A percentile compares a stretch with the other conserved stretches of the same genome.
Evolutionary conservation across 1,140 invertebrate genomes (phyloP).

Genomic region (Himalopsyche phryganea): DNA sequence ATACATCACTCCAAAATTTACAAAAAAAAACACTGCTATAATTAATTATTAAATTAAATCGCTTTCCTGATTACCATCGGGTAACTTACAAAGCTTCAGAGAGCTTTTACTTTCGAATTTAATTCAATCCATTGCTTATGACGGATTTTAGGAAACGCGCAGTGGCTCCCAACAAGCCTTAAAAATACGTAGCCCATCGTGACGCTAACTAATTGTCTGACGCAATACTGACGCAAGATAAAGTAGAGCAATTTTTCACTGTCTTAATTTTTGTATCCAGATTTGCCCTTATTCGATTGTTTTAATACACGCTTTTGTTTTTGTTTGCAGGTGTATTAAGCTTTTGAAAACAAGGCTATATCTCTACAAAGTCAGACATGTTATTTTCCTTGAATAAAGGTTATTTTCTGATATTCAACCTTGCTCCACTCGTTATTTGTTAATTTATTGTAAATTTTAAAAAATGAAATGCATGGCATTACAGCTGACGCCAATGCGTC

Average conservation of each 20-base stretch:
- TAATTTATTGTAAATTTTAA: too few species aligned
- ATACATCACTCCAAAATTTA: background rate
- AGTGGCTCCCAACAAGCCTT: constrained; percentile 1
- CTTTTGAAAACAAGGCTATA: too few species aligned
- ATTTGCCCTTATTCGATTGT: constrained; percentile 18
- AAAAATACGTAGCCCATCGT: constrained; percentile 10
- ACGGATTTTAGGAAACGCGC: constrained; percentile 8
- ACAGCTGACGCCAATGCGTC: too few species aligned
- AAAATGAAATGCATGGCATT: too few species aligned
- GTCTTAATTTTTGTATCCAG: constrained; percentile 21
- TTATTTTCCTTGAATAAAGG: too few species aligned
- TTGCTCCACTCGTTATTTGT: too few species aligned
- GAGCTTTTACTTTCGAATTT: constrained; percentile 1
- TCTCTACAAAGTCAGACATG: too few species aligned
- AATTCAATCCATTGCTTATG: constrained; percentile 21
- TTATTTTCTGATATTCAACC: too few species aligned
- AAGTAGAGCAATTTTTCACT: constrained; percentile 17
- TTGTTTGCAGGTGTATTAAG: too few species aligned
- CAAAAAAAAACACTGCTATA: background rate
- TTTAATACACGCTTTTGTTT: background rate
- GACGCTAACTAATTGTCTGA: constrained; percentile 20
- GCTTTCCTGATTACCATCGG: background rate
- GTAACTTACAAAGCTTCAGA: background rate
- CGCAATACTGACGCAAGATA: constrained; percentile 14
- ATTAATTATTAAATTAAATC: background rate